A percentile compares a stretch with the other conserved stretches of the same genome.
These are phyloP conservation scores for Pandemis cinnamomeana DNA, from an alignment of 2,888 invertebrate genomes.

Conservation along the genomic window DNA sequence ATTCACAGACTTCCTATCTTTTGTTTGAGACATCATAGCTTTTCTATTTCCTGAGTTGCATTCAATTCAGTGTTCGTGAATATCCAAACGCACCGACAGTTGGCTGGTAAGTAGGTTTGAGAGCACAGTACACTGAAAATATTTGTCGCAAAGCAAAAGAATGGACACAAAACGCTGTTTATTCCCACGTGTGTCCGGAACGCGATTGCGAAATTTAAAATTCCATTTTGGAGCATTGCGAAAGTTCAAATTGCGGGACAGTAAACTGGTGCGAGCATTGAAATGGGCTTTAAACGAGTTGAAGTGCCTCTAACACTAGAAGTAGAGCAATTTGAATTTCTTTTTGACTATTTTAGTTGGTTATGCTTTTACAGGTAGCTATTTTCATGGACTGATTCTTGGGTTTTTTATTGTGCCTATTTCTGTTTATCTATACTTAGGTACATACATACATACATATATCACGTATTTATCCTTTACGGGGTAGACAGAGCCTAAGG, in stretches of 20 bases:
- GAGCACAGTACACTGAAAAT: slow-evolving; percentile 9
- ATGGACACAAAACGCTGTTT: slow-evolving; percentile 47
- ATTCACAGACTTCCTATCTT: not conserved
- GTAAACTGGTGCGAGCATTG: slow-evolving; percentile 50
- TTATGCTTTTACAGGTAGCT: not conserved
- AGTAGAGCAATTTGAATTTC: not conserved
- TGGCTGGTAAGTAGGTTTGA: not conserved
- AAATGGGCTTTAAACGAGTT: slow-evolving; percentile 28
- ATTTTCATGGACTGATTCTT: not conserved
- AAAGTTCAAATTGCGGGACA: slow-evolving; percentile 65
- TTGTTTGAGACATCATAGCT: not conserved
- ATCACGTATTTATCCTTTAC: too few species aligned
- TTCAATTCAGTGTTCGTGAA: not conserved
- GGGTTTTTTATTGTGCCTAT: too few species aligned
- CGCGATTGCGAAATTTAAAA: slow-evolving; percentile 69
- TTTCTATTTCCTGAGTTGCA: not conserved
- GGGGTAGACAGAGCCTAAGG: too few species aligned
- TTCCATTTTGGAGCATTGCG: slow-evolving; percentile 69
- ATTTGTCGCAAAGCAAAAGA: slow-evolving; percentile 30
- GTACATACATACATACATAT: too few species aligned
- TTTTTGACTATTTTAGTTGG: not conserved
- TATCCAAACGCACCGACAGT: not conserved
- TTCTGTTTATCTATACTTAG: too few species aligned
- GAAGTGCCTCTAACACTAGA: not conserved
- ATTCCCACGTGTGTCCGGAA: slow-evolving; percentile 58